A percentile compares a stretch with the other conserved stretches of the same genome.
phyloP scores from a whole-genome alignment of 2,888 invertebrate genomes.

The Desoria tigrina region DNA sequence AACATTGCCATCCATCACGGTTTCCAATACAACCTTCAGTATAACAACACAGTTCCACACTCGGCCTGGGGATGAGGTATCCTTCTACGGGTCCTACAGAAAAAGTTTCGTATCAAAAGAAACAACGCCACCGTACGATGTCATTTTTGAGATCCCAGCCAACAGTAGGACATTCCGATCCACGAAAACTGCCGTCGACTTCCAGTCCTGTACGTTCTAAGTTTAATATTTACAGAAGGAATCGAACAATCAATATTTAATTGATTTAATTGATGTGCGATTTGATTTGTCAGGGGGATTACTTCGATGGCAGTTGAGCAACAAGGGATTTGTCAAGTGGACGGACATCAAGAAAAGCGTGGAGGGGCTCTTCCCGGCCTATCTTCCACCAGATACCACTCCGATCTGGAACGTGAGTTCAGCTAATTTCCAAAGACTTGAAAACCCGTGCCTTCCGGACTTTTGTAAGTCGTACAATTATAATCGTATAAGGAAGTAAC shows the following conservation, averaged over 20 bases:
- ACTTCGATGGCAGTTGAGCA: slow-evolving; percentile 32
- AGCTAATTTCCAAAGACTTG: slow-evolving; percentile 15
- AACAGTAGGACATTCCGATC: slow-evolving; percentile 12
- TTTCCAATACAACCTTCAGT: slow-evolving; percentile 21
- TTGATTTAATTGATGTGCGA: slow-evolving; percentile 9
- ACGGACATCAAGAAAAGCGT: neutral
- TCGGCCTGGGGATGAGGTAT: neutral
- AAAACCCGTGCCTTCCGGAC: slow-evolving; percentile 34
- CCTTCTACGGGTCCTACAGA: neutral
- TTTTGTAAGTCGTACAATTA: slow-evolving; percentile 36
- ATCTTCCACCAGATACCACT: neutral
- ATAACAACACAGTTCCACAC: slow-evolving; percentile 11
- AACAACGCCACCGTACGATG: slow-evolving; percentile 24
- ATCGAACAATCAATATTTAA: slow-evolving; percentile 1
- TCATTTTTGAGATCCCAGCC: slow-evolving; percentile 27
- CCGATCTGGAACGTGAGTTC: neutral
- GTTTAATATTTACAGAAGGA: slow-evolving; percentile 1
- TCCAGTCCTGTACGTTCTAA: slow-evolving; percentile 27
- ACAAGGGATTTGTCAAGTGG: slow-evolving; percentile 11
- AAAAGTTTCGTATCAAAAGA: slow-evolving; percentile 2
- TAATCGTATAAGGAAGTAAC: too few relatives aligned
- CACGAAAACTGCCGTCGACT: slow-evolving; percentile 20
- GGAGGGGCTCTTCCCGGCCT: neutral
- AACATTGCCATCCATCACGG: slow-evolving; percentile 19
- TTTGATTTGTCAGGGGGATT: slow-evolving; percentile 18